Percentiles rank a stretch among this genome's conserved stretches.
Conservation (phyloP, 2,888 invertebrate genomes). For the Idaea biselata region DNA sequence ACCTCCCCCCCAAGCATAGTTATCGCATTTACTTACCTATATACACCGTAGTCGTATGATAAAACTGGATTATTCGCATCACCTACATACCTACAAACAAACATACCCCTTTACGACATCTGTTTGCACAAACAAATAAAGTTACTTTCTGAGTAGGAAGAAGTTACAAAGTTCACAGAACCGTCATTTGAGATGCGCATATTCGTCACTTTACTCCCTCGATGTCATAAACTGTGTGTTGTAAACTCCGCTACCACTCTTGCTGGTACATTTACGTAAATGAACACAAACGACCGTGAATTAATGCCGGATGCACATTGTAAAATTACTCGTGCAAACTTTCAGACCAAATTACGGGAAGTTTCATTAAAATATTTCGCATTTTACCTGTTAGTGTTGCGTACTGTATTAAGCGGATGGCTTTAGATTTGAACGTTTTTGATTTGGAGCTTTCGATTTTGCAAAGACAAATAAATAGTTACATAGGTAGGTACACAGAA, state of each 20-base stretch:
- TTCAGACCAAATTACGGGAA: background rate
- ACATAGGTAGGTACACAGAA: too few species aligned
- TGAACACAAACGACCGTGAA: slow-evolving; percentile 40
- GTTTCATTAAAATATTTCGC: slow-evolving; percentile 55
- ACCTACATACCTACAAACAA: background rate
- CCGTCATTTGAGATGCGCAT: background rate
- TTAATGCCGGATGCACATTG: slow-evolving; percentile 20
- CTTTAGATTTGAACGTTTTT: slow-evolving; percentile 43
- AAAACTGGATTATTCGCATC: background rate
- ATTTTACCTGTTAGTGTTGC: slow-evolving; percentile 28
- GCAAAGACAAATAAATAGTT: slow-evolving; percentile 36
- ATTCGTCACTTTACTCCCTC: background rate
- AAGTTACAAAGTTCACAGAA: background rate
- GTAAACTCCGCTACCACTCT: slow-evolving; percentile 5
- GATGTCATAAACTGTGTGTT: background rate
- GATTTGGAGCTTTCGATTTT: slow-evolving; percentile 19
- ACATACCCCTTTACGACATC: too few species aligned
- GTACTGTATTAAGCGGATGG: slow-evolving; percentile 40
- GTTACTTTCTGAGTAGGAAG: too few species aligned
- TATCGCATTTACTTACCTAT: too few species aligned
- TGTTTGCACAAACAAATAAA: too few species aligned
- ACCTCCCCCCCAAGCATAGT: too few species aligned
- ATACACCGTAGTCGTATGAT: background rate
- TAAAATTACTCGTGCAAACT: slow-evolving; percentile 26
- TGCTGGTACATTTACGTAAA: slow-evolving; percentile 43